phyloP scores from a whole-genome alignment of 2,113 vertebrate genomes.

The Oryzias woworae region DNA sequence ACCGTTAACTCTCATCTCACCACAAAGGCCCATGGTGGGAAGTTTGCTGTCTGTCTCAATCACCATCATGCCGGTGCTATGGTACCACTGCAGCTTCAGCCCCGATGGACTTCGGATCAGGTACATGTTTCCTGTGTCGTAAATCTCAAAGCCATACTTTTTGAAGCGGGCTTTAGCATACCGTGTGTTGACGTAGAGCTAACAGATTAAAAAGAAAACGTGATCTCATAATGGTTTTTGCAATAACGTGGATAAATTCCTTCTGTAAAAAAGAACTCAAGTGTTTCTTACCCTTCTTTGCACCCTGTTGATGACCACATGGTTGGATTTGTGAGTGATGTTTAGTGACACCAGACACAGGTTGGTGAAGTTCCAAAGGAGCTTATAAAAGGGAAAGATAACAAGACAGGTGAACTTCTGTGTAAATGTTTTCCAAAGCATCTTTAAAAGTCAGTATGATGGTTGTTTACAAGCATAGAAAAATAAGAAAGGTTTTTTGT shows the following conservation, averaged over 20 bases:
- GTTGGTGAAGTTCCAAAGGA: constrained; percentile 82
- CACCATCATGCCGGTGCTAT: constrained; percentile 92
- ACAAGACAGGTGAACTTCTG: neutral
- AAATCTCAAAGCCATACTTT: constrained; percentile 89
- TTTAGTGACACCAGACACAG: constrained; percentile 88
- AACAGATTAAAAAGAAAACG: neutral
- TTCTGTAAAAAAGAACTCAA: neutral
- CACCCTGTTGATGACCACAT: constrained; percentile 86
- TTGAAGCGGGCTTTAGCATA: constrained; percentile 87
- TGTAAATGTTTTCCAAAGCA: neutral
- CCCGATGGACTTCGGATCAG: constrained; percentile 85
- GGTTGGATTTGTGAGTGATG: constrained; percentile 84
- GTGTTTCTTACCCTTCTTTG: constrained; percentile 84
- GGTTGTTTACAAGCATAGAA: neutral
- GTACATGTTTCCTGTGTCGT: constrained; percentile 96
- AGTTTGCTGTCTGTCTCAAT: constrained; percentile 83
- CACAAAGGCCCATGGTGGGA: constrained; percentile 86
- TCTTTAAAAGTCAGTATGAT: neutral
- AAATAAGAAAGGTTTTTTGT: too few species aligned
- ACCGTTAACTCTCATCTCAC: constrained; percentile 58
- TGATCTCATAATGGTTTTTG: neutral
- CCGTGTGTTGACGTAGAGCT: constrained; percentile 89
- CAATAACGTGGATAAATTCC: too few species aligned
- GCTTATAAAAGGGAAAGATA: constrained; percentile 46
- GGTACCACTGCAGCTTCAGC: constrained; percentile 92